Evolutionary conservation across 2,888 invertebrate species (phyloP).

Genomic region (Omphaloscelis lunosa): DNA sequence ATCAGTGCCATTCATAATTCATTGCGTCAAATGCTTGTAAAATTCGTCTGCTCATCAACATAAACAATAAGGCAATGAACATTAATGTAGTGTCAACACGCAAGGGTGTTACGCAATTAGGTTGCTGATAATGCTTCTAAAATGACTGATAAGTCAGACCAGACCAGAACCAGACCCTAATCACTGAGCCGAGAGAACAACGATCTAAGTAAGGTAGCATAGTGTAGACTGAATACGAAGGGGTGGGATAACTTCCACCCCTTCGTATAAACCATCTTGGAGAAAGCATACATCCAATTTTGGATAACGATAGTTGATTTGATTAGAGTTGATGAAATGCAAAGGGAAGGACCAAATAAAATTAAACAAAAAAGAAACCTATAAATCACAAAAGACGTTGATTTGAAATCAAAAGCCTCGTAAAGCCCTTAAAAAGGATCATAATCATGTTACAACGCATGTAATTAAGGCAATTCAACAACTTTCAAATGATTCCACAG

Average conservation of each 20-base stretch:
- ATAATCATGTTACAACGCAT: conserved; percentile 4
- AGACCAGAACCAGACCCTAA: background rate
- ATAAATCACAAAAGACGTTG: background rate
- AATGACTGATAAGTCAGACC: background rate
- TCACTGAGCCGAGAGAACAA: background rate
- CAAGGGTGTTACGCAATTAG: background rate
- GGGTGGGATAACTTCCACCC: no score
- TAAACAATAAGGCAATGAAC: background rate
- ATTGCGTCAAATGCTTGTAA: background rate
- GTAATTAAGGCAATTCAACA: conserved; percentile 40
- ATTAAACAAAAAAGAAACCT: background rate
- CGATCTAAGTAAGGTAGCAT: background rate
- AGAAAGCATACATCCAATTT: background rate
- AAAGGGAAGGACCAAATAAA: background rate
- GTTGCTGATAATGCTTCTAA: background rate
- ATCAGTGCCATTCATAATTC: no score
- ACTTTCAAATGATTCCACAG: conserved; percentile 35
- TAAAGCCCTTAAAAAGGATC: background rate
- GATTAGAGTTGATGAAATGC: background rate
- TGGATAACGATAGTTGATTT: background rate
- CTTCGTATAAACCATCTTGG: no score
- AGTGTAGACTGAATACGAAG: background rate
- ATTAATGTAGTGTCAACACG: background rate
- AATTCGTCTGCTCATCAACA: no score
- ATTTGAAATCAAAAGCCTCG: background rate